Conservation (phyloP, 2,888 invertebrate genomes). For the Caradrina kadenii region DNA sequence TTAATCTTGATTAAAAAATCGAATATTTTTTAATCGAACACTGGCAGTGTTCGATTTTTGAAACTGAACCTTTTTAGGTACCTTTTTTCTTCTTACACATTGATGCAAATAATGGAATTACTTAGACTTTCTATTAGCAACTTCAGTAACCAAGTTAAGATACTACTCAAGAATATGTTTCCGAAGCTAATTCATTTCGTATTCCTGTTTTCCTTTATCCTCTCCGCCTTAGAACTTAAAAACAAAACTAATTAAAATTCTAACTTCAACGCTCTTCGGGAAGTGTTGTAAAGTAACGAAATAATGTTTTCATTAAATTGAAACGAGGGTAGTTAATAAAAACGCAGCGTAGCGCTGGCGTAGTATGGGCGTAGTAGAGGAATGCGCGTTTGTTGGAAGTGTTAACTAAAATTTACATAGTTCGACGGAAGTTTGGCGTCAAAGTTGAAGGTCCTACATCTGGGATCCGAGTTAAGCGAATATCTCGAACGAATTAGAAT, state of each 20-base stretch:
- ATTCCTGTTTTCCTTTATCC: conserved; percentile 48
- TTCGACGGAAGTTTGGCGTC: conserved; percentile 77
- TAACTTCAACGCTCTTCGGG: conserved; percentile 55
- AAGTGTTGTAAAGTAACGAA: conserved; percentile 61
- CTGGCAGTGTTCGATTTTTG: too few species aligned
- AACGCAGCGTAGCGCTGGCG: conserved; percentile 44
- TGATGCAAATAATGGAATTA: conserved; percentile 31
- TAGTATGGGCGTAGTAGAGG: conserved; percentile 51
- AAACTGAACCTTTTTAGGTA: too few species aligned
- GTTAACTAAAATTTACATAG: conserved; percentile 86
- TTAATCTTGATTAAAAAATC: conserved; percentile 9
- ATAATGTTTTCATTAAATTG: conserved; percentile 62
- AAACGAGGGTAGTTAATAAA: conserved; percentile 60
- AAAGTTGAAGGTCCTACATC: conserved; percentile 72
- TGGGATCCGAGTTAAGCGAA: conserved; percentile 68
- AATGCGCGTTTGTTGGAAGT: conserved; percentile 80
- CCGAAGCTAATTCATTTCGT: conserved; percentile 44
- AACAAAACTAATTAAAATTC: conserved; percentile 66
- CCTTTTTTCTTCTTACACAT: neutral
- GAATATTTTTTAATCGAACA: neutral
- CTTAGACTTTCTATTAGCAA: conserved; percentile 18
- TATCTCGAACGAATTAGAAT: conserved; percentile 44
- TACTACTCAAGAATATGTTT: conserved; percentile 45
- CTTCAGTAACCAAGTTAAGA: conserved; percentile 43
- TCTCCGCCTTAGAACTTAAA: conserved; percentile 57